These are phyloP conservation scores for Andricus grossulariae DNA, from an alignment of 1,140 invertebrate genomes.

Conservation along the genomic window DNA sequence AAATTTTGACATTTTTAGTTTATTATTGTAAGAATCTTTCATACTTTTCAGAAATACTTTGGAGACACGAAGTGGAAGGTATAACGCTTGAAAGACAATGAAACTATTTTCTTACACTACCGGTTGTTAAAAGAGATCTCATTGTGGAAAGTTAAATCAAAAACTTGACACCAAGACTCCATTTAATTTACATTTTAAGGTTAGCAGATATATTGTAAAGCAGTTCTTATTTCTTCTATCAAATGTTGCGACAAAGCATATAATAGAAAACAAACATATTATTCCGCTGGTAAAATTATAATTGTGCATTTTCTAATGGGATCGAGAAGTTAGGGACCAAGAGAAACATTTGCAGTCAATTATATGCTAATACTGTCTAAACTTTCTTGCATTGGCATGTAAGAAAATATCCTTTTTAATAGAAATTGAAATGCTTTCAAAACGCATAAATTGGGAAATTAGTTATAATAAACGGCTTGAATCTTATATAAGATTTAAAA, in stretches of 20 bases:
- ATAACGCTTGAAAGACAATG: background rate
- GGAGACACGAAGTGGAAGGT: background rate
- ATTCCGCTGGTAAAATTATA: background rate
- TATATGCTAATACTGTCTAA: background rate
- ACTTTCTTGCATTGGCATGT: too few species aligned
- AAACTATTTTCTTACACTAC: background rate
- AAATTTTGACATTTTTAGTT: background rate
- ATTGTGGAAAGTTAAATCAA: constrained; percentile 24
- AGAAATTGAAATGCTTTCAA: too few species aligned
- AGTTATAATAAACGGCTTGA: too few species aligned
- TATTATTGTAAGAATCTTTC: background rate
- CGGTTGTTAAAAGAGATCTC: background rate
- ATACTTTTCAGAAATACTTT: background rate
- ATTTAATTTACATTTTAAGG: constrained; percentile 9
- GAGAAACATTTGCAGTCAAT: background rate
- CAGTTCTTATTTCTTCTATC: background rate
- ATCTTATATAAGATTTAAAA: too few species aligned
- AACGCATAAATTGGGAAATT: too few species aligned
- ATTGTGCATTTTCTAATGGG: constrained; percentile 3
- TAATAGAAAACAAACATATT: background rate
- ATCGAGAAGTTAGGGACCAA: background rate
- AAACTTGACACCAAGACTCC: background rate
- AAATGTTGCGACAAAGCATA: background rate
- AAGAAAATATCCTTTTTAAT: too few species aligned
- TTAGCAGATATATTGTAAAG: constrained; percentile 1